Evolutionary conservation across 1,140 invertebrate species (phyloP).

Genomic region (Brachionus manjavacas): DNA sequence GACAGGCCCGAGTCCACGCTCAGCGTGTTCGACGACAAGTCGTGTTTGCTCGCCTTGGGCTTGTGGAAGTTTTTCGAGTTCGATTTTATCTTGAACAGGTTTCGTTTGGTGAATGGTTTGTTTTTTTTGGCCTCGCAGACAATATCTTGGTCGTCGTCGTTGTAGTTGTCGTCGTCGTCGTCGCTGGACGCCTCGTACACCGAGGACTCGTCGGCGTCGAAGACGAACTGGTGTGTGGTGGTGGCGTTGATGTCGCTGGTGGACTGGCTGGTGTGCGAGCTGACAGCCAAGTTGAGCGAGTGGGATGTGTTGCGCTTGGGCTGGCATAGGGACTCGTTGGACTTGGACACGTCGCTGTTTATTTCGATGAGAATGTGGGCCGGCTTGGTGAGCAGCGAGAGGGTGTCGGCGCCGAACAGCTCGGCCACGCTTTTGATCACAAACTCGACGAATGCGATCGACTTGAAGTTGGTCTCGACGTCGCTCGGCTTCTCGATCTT

Average conservation of each 20-base stretch:
- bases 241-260: neutral
- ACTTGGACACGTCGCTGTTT: neutral
- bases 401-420: conserved; percentile 11
- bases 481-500: conserved; percentile 25
- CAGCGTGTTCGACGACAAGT: neutral
- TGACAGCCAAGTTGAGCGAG: too few relatives aligned
- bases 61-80: neutral
- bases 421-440: neutral
- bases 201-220: neutral
- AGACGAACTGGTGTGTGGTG: neutral
- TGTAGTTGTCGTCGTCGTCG: neutral
- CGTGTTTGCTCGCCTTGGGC: neutral
- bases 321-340: neutral
- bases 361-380: neutral
- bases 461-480: conserved; percentile 25
- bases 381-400: neutral
- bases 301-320: neutral
- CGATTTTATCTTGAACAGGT: neutral
- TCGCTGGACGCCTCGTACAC: neutral
- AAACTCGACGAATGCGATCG: conserved; percentile 29
- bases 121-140: neutral
- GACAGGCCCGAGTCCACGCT: conserved; percentile 36
- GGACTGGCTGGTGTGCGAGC: neutral
- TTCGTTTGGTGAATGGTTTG: neutral
- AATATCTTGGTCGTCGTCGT: neutral